These are phyloP conservation scores for Synergus itoensis DNA, from an alignment of 2,888 invertebrate species.

Conservation along the genomic window DNA sequence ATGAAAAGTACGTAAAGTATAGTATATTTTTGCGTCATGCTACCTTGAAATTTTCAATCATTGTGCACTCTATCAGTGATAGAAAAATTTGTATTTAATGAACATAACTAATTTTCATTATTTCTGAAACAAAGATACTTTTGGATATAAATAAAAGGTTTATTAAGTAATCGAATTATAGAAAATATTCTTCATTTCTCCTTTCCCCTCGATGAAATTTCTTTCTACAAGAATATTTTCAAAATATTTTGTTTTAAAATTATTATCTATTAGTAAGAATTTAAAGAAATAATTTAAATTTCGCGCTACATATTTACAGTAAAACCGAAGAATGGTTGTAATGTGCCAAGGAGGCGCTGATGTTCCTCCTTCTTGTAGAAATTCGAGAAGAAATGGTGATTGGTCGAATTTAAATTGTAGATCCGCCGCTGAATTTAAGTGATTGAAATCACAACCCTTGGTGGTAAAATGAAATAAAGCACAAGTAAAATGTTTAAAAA, in stretches of 20 bases:
- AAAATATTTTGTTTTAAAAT: no score
- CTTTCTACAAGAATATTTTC: not conserved
- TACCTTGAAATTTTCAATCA: not conserved
- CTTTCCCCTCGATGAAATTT: not conserved
- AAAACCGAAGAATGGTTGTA: not conserved
- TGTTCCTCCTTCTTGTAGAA: no score
- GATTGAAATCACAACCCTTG: no score
- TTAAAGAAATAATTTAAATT: not conserved
- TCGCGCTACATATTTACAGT: not conserved
- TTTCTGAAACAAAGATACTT: conserved; percentile 4
- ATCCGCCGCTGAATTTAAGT: no score
- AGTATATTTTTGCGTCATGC: not conserved
- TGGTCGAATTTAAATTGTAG: no score
- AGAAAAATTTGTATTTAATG: conserved; percentile 49
- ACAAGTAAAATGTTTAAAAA: no score
- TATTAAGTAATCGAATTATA: not conserved
- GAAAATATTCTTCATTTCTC: not conserved
- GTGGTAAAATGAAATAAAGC: no score
- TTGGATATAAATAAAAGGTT: conserved; percentile 10
- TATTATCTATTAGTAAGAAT: no score
- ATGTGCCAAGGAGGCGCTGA: no score
- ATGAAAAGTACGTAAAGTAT: not conserved
- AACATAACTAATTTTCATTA: not conserved
- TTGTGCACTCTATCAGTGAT: not conserved
- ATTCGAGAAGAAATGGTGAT: no score